These are phyloP conservation scores for Acropternis orthonyx DNA, from an alignment of 2,797 vertebrate species.

Conservation along the genomic window DNA sequence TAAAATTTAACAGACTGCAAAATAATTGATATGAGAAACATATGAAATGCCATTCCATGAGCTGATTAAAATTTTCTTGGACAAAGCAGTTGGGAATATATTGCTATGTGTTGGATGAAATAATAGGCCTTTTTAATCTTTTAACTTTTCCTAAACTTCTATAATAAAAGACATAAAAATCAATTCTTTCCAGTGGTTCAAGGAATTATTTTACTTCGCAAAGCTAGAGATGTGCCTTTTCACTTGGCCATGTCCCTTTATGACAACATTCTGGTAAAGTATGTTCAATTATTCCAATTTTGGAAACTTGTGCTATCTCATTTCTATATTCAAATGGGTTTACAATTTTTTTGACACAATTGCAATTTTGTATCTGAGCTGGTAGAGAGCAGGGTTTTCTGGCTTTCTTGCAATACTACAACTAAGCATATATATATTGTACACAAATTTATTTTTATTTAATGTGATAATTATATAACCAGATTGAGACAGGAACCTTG, in stretches of 20 bases:
- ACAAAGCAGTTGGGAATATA: background rate
- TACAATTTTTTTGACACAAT: background rate
- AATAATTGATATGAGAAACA: background rate
- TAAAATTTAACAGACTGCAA: background rate
- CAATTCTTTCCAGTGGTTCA: conserved; percentile 3
- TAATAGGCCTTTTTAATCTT: background rate
- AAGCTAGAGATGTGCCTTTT: background rate
- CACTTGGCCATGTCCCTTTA: background rate
- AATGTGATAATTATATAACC: background rate
- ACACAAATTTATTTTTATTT: background rate
- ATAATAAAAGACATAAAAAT: conserved; percentile 20
- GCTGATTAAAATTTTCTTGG: background rate
- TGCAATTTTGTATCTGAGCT: background rate
- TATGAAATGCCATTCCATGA: background rate
- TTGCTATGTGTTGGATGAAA: background rate
- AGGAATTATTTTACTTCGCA: background rate
- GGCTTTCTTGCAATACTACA: background rate
- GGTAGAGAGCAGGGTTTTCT: background rate
- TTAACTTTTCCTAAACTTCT: background rate
- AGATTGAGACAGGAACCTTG: background rate
- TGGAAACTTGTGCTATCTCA: background rate
- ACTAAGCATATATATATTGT: background rate
- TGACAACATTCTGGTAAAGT: background rate
- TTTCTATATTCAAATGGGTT: background rate
- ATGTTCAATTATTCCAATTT: background rate